Base-by-base conservation (phyloP, 2,113 vertebrate species). In the Aspidoscelis tigris region DNA sequence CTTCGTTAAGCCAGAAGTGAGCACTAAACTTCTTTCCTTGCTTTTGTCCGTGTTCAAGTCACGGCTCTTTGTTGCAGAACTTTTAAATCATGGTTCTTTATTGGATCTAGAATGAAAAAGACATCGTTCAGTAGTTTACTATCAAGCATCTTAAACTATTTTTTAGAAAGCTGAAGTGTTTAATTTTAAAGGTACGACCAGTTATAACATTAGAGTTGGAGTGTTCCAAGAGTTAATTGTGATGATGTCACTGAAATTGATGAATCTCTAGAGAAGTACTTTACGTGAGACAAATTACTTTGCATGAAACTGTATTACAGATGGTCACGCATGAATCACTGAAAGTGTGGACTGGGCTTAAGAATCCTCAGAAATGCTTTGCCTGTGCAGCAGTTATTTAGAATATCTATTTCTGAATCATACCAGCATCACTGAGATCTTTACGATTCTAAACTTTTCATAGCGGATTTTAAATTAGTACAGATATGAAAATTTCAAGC, bases 361-460 rank as follows among this genome's bases (percentile, higher is more conserved):
- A 78, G 33, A 8, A 64, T 8, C 74, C 33, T 50, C 65, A 18
- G 5, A 24, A 71, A 71, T n/a, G 47, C 47, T 74, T 75, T 44
- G 41, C 81, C 71, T 43, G 4, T 33, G 20, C 24, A 74, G 24
- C 7, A 58, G 58, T 1, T 43, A 41, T 65, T 74, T 24, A 33
- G 71, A 50, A 75, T 75, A 22, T 7, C 22, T 20, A 2, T 14
- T 26, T 18, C 50, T 58, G 58, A 53, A 26, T 61, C 72, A 53
- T 1, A 7, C 74, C 84, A 80, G 33, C 75, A 58, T 68, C 16
- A 10, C 16, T 87, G 39, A 55, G n/a, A 68, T 4, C 87, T 22
- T 80, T 16, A 74, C 24, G 50, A 76, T 4, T 89, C 86, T 71
- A 65, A 43, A 74, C 75, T 18, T 73, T 26, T 55, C 64, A 4